Evolutionary conservation across 2,888 invertebrate genomes (phyloP), one percentile per base, ranked within the genome.

Genomic region (Sarcophaga variegata): DNA sequence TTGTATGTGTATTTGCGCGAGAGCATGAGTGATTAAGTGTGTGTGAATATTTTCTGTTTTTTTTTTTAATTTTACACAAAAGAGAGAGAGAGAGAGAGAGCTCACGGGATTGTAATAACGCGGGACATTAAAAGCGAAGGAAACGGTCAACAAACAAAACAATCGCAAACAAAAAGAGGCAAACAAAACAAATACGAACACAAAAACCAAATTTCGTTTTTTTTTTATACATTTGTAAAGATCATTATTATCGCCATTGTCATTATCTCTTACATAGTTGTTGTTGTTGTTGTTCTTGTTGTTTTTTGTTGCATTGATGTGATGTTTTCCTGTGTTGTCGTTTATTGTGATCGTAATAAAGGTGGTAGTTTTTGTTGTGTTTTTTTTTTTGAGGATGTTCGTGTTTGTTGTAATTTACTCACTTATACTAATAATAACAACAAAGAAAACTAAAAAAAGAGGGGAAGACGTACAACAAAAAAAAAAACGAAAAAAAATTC

Each of bases 321-420:
- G 2, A 37, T 37, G 69, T 63, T 86, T 76, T 79, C 54, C 54
- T 54, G 54, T 82, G 76, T 71, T 82, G 70, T 81, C 47, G 37
- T 83, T 72, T 88, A 89, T 72, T 83, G 79, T 82, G 5, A 54
- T 83, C 82, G 85, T 87, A 86, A 62, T 72, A 75, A 85, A 86
- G 71, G 74, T 86, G 76, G 78, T 80, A 69, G 69, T 71, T 85
- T 27, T 81, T 67, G 59, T 37, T 79, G 10, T 45, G n/a, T 67
- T 63, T 63, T 25, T 72, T 81, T 76, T 45, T 45, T 83, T 90
- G 90, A 90, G 88, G 90, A 91, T 91, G 90, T 92, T 87, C 92
- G 91, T 92, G 92, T 91, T 92, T 91, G 91, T 90, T 91, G 92
- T 92, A 92, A 92, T 92, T 92, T 92, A 91, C 92, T 91, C 92